phyloP scores from a whole-genome alignment of 2,113 vertebrate genomes.

The Balaeniceps rex region DNA sequence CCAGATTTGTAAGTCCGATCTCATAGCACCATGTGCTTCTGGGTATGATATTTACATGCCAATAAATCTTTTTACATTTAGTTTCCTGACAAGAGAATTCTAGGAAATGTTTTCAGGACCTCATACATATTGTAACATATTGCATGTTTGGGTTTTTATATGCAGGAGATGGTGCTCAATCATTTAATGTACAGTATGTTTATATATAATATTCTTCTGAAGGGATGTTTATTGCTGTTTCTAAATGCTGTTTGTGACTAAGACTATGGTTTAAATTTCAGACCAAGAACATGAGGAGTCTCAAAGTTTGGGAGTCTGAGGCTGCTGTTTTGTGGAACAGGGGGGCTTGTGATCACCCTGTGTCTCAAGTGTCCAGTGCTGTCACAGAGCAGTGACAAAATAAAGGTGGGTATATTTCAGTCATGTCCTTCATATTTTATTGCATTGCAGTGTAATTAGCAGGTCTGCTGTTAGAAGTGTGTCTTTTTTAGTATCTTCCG shows the following conservation, averaged over 20 bases:
- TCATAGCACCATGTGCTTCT: neutral
- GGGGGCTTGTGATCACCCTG: neutral
- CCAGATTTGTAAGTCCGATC: neutral
- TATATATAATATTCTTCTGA: neutral
- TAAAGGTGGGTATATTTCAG: neutral
- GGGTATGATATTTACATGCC: neutral
- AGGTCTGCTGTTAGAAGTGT: neutral
- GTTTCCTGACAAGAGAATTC: neutral
- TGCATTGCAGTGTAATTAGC: neutral
- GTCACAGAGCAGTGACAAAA: neutral
- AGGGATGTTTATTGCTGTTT: neutral
- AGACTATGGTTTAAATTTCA: neutral
- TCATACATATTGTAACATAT: neutral
- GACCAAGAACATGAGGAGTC: neutral
- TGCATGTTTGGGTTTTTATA: neutral
- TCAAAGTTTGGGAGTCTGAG: neutral
- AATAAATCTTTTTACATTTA: neutral
- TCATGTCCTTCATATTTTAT: neutral
- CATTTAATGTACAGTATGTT: neutral
- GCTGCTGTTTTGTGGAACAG: neutral
- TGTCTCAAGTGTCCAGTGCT: neutral
- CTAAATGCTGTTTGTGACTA: neutral
- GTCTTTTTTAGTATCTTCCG: neutral
- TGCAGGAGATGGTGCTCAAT: neutral
- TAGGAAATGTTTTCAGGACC: neutral